Evolutionary conservation across 2,113 vertebrate genomes (phyloP).

Genomic region (Aegotheles bennettii): DNA sequence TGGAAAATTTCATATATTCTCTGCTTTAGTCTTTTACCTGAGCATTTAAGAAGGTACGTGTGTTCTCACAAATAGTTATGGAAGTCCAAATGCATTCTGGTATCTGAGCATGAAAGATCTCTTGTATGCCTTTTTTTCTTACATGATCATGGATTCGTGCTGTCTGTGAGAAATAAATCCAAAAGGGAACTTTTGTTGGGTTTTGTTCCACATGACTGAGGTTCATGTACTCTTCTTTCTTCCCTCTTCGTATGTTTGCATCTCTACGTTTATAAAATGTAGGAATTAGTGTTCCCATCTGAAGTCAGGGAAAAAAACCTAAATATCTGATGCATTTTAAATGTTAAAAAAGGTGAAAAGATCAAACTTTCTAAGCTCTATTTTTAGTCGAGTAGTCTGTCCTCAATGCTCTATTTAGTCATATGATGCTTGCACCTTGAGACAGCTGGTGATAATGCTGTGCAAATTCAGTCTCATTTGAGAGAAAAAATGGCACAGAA

Average conservation of each 20-base stretch:
- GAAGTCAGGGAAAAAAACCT: not conserved
- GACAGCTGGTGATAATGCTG: not conserved
- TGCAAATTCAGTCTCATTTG: not conserved
- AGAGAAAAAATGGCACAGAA: not conserved
- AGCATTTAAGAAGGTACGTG: not conserved
- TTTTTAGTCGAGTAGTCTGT: not conserved
- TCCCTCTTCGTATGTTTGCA: not conserved
- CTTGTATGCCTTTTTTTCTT: not conserved
- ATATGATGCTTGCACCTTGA: not conserved
- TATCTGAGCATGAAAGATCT: not conserved
- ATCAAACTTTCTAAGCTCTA: not conserved
- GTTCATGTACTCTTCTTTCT: not conserved
- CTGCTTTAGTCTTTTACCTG: not conserved
- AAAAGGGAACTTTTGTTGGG: too few relatives aligned
- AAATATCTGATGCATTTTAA: not conserved
- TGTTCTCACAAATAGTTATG: not conserved
- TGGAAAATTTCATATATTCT: accelerated
- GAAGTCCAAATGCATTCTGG: not conserved
- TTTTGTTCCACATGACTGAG: not conserved
- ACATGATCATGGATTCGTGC: not conserved
- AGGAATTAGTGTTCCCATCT: not conserved
- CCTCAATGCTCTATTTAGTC: not conserved
- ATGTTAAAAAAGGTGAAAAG: not conserved
- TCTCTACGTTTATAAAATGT: not conserved
- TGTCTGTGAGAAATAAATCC: not conserved